These are phyloP conservation scores for Strongylocentrotus purpuratus DNA, from an alignment of 35 echinoderm and acorn worm species.

Conservation along the genomic window DNA sequence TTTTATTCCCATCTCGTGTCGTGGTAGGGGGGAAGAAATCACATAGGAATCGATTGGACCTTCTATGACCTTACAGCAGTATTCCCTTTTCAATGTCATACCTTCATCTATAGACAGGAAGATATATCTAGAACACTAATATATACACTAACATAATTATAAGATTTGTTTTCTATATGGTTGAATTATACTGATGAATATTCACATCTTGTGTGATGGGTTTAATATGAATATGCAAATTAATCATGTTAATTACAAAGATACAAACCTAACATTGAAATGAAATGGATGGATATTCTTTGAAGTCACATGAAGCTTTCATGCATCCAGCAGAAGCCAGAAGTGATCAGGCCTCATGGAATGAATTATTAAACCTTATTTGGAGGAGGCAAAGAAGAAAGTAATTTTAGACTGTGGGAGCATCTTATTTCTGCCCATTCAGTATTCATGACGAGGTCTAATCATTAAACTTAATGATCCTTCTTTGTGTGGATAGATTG, in stretches of 20 bases:
- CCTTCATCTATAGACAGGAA: not conserved
- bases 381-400: not conserved
- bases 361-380: not conserved
- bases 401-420: not conserved
- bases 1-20: not conserved
- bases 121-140: not conserved
- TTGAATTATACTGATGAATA: not conserved
- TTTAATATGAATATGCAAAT: not conserved
- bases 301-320: not conserved
- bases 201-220: not conserved
- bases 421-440: constrained; percentile 2
- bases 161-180: not conserved
- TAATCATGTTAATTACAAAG: not conserved
- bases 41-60: not conserved
- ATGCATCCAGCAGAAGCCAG: not conserved
- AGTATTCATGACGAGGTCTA: constrained; percentile 17
- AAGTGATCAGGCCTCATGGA: not conserved
- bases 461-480: constrained; percentile 19
- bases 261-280: not conserved
- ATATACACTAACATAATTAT: not conserved
- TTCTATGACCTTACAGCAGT: not conserved
- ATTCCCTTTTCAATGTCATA: not conserved
- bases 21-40: not conserved
- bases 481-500: constrained; percentile 17
- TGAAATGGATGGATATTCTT: not conserved